Conservation (phyloP, 2,888 invertebrate genomes). For the Caenorhabditis macrosperma region DNA sequence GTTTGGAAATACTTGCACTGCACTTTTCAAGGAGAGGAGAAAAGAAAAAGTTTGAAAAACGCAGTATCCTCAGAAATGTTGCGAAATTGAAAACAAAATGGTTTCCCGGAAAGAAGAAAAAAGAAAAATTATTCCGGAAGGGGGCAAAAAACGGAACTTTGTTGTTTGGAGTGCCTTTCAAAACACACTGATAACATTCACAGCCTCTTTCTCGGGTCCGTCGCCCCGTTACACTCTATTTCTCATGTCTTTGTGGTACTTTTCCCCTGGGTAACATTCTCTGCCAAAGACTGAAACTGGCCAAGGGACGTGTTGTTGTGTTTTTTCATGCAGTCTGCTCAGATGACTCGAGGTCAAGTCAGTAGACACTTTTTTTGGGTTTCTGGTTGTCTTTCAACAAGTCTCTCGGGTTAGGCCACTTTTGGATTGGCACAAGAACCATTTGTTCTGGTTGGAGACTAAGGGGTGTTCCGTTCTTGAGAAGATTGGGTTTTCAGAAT, state of each 20-base stretch:
- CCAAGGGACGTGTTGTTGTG: constrained; percentile 27
- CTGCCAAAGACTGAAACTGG: constrained; percentile 22
- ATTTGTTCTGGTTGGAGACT: neutral
- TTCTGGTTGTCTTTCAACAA: constrained; percentile 6
- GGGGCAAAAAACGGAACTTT: neutral
- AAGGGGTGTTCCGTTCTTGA: neutral
- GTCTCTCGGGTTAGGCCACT: no score
- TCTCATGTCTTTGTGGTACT: constrained; percentile 29
- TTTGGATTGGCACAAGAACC: no score
- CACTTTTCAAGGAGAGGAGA: neutral
- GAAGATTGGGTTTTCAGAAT: neutral
- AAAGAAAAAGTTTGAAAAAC: no score
- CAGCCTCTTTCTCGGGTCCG: constrained; percentile 7
- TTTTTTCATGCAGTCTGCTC: constrained; percentile 6
- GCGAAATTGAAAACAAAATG: neutral
- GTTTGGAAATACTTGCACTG: neutral
- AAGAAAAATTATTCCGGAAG: neutral
- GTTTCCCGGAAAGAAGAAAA: constrained; percentile 5
- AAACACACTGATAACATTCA: constrained; percentile 49
- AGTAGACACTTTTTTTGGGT: neutral
- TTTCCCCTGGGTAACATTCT: constrained; percentile 53
- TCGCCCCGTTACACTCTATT: constrained; percentile 21
- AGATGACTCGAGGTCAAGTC: constrained; percentile 3
- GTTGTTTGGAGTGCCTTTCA: constrained; percentile 30
- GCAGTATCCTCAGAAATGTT: neutral